Evolutionary conservation across 2,797 vertebrate species (phyloP).

Genomic region (Sylvia borin): DNA sequence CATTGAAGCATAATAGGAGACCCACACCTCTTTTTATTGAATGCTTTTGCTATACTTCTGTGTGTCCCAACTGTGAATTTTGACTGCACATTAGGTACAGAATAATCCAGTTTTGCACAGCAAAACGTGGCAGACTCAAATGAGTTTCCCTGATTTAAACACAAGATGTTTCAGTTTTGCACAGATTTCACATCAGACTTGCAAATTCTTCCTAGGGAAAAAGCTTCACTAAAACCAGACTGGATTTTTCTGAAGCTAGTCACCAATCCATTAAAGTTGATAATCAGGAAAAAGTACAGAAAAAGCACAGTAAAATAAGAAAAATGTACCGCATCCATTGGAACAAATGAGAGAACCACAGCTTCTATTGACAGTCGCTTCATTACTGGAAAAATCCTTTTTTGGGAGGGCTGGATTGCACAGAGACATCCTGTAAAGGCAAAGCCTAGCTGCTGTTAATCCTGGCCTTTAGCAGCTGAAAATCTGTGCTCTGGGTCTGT

Average conservation of each 20-base stretch:
- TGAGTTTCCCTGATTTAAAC: not conserved
- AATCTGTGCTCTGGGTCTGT: not conserved
- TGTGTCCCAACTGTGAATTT: constrained; percentile 15
- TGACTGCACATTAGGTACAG: not conserved
- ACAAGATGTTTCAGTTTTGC: not conserved
- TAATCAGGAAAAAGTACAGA: not conserved
- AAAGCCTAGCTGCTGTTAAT: not conserved
- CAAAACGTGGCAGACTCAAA: not conserved
- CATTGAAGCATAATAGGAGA: not conserved
- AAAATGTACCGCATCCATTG: not conserved
- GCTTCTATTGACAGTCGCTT: not conserved
- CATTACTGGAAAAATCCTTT: constrained; percentile 17
- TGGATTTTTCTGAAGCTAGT: not conserved
- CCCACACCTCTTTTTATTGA: not conserved
- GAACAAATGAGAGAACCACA: not conserved
- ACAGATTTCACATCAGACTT: not conserved
- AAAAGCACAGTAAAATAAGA: not conserved
- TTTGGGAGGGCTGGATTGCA: not conserved
- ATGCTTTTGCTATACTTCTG: not conserved
- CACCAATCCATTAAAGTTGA: not conserved
- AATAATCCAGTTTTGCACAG: constrained; percentile 22
- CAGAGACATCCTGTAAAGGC: not conserved
- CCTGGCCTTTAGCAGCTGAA: not conserved
- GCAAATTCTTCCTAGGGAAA: not conserved
- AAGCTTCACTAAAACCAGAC: not conserved